phyloP scores from a whole-genome alignment of 64 coral and sea anemone species.

The Montipora efflorescens region DNA sequence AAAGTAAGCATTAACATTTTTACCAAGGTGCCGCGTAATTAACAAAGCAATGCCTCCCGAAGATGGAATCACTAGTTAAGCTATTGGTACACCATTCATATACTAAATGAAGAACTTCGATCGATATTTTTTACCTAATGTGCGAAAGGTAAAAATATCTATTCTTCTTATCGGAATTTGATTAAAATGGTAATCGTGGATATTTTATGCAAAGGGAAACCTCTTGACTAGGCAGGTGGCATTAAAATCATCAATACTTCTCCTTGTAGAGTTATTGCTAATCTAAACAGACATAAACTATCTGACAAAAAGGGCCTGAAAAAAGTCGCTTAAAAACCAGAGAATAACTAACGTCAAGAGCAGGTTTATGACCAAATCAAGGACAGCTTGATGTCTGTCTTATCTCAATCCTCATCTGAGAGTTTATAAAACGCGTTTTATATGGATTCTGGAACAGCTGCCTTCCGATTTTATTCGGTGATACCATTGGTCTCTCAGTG shows the following conservation, averaged over 20 bases:
- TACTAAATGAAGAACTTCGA: background rate
- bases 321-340: background rate
- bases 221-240: background rate
- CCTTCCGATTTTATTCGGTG: background rate
- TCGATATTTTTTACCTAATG: background rate
- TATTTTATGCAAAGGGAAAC: background rate
- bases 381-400: background rate
- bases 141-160: background rate
- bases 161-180: background rate
- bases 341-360: background rate
- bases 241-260: background rate
- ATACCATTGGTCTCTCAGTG: slow-evolving; percentile 21
- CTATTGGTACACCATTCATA: background rate
- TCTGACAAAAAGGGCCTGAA: background rate
- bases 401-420: background rate
- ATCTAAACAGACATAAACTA: background rate
- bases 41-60: background rate
- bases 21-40: background rate
- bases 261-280: background rate
- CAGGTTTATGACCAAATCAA: background rate
- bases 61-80: background rate
- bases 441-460: slow-evolving; percentile 1
- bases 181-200: slow-evolving; percentile 20
- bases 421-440: background rate
- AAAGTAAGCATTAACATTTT: background rate